Percentiles rank a stretch among this genome's conserved stretches.
These are phyloP conservation scores for Pseudoatta argentina DNA, from an alignment of 1,140 invertebrate genomes.

Conservation along the genomic window DNA sequence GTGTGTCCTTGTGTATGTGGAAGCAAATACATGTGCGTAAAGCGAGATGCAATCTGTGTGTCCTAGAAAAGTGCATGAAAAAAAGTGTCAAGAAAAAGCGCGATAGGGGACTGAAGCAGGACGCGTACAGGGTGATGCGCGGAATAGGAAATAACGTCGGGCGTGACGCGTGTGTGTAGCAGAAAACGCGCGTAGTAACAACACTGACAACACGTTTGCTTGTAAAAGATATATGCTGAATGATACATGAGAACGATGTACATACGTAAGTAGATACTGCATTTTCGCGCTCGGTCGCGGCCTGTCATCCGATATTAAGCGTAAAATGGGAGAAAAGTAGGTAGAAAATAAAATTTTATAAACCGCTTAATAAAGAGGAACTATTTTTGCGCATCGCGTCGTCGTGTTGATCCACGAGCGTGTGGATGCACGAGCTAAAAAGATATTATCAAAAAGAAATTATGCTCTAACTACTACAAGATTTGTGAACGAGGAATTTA, in stretches of 20 bases:
- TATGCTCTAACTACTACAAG: neutral
- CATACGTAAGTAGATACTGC: constrained; percentile 1
- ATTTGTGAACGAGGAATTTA: constrained; percentile 28
- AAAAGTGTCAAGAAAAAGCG: constrained; percentile 1
- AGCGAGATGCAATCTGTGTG: constrained; percentile 30
- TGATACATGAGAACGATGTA: constrained; percentile 18
- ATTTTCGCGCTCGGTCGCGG: constrained; percentile 36
- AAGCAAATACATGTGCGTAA: neutral
- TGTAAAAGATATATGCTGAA: neutral
- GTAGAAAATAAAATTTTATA: constrained; percentile 54
- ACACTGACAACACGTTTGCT: neutral
- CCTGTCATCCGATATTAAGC: constrained; percentile 39
- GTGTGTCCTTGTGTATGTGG: neutral
- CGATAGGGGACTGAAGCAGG: constrained; percentile 11
- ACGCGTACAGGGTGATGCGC: neutral
- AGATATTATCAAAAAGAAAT: constrained; percentile 9
- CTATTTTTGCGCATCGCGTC: constrained; percentile 25
- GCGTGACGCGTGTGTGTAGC: neutral
- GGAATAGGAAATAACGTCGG: constrained; percentile 41
- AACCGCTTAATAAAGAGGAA: constrained; percentile 67
- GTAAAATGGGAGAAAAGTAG: constrained; percentile 31
- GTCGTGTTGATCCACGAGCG: neutral
- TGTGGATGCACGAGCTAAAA: neutral
- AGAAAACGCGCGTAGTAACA: neutral
- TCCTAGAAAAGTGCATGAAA: constrained; percentile 14